Evolutionary conservation across 2,113 vertebrate genomes (phyloP), one percentile per base, ranked within the genome.

Genomic region (Sander lucioperca): DNA sequence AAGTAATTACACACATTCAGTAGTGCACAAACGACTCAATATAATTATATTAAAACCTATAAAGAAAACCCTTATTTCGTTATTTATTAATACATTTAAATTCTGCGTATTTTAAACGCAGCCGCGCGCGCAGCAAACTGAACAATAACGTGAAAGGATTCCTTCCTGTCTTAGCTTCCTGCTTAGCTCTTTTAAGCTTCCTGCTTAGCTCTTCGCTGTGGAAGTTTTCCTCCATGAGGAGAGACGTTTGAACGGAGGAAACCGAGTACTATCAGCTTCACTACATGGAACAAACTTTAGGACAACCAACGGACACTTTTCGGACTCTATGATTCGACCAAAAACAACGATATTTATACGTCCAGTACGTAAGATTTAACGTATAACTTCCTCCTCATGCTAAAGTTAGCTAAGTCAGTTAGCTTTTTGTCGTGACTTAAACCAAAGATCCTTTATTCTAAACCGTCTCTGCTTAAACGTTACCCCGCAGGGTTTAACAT

Each of bases 291-390:
- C 45, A 16, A 12, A 30, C 58, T 54, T 54, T 2, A 10, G 56
- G 5, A 51, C 25, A 0, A 4, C 2, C 43, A 1, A 6, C 39
- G 11, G 27, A 57, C 23, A 63, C 25, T 27, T 0, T 21, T 25
- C 0, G 70, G 85, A 86, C 82, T 86, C 81, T 85, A 88, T 92
- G 88, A 73, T 69, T 79, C 53, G 21, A 75, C 67, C 9, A 10
- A 18, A 74, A 83, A 73, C 68, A 6, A 1, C 18, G 4, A 56
- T 13, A 66, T 79, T 75, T 11, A 61, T 21, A 39, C 5, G 1
- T 67, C 53, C 50, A 43, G 89, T 86, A 25, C 2, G 88, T 87
- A 7, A 39, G 6, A 12, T 54, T 79, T 5, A 23, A 2, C 14
- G 6, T 10, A 0, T 1, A 33, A 25, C 43, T 63, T 10, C 13